Conservation (phyloP, 1,140 invertebrate genomes). For the Zeugodacus cucurbitae region DNA sequence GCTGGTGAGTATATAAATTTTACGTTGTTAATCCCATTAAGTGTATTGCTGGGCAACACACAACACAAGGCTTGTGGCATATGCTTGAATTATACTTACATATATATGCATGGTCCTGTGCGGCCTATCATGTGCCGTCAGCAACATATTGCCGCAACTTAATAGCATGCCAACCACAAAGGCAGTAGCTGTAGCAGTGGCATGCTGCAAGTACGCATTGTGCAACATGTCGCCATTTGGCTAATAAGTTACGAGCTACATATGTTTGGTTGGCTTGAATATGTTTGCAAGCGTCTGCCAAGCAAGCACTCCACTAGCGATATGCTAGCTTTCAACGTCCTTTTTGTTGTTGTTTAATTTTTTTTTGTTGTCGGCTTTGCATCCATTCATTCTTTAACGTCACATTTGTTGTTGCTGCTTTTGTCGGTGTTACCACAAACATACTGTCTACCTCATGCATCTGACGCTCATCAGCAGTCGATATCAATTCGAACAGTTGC, state of each 20-base stretch:
- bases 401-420: background rate
- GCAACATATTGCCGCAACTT: conserved; percentile 23
- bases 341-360: background rate
- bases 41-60: background rate
- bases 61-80: background rate
- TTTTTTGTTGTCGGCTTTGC: background rate
- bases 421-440: background rate
- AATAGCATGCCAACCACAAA: background rate
- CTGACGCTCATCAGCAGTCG: background rate
- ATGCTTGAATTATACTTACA: background rate
- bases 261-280: background rate
- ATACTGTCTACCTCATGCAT: background rate
- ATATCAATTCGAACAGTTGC: conserved; percentile 2
- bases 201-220: background rate
- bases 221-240: conserved; percentile 31
- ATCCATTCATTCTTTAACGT: background rate
- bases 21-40: conserved; percentile 23
- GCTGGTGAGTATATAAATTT: conserved; percentile 17
- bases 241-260: background rate
- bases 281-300: background rate
- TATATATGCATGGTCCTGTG: background rate
- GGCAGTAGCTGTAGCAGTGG: background rate
- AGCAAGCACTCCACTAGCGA: background rate
- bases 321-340: background rate
- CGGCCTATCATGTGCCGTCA: background rate